Evolutionary conservation across 2,888 invertebrate species (phyloP).

Genomic region (Bombylius major): DNA sequence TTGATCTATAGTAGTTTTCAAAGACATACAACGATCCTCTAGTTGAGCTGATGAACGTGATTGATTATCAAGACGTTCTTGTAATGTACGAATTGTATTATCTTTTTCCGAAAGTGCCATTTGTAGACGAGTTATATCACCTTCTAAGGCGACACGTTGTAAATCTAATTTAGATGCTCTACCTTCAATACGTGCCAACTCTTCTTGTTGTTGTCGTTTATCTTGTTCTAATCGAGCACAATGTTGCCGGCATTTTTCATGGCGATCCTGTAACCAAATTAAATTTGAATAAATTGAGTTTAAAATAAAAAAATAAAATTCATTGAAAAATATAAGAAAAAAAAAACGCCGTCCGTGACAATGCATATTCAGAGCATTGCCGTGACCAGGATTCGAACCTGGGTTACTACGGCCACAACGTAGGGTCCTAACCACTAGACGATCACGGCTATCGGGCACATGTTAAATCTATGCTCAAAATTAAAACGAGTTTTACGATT

Average conservation of each 20-base stretch:
- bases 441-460: constrained; percentile 12
- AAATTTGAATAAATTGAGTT: neutral
- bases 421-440: constrained; percentile 40
- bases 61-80: constrained; percentile 73
- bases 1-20: constrained; percentile 86
- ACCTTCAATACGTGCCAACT: constrained; percentile 67
- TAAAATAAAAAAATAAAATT: no score
- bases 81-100: constrained; percentile 60
- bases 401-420: constrained; percentile 50
- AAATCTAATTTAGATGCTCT: constrained; percentile 75
- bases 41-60: constrained; percentile 63
- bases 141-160: constrained; percentile 74
- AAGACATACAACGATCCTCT: constrained; percentile 77
- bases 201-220: constrained; percentile 66
- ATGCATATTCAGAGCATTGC: constrained; percentile 12
- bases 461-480: no score
- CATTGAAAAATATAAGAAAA: neutral
- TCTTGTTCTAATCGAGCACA: constrained; percentile 66
- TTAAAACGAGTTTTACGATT: no score
- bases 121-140: constrained; percentile 77
- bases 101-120: constrained; percentile 82
- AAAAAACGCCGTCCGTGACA: constrained; percentile 6
- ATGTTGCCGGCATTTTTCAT: constrained; percentile 60
- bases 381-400: constrained; percentile 50
- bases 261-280: constrained; percentile 47